Evolutionary conservation across 2,113 vertebrate species (phyloP), one percentile per base, ranked within the genome.

Genomic region (Pithys albifrons): DNA sequence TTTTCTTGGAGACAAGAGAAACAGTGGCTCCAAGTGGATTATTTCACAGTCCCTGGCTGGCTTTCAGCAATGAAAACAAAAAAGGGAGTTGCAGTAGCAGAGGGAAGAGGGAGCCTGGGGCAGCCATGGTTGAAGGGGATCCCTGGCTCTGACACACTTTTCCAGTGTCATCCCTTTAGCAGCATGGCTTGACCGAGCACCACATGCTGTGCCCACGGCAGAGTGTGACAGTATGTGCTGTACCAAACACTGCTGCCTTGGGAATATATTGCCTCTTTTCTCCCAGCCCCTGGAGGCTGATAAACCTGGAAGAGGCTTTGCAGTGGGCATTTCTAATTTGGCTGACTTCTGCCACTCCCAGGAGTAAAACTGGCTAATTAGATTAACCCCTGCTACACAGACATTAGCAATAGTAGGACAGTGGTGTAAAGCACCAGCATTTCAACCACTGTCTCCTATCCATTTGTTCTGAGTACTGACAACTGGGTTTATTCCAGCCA

Each of bases 1-100:
- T 94, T 96, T 72, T 93, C 96, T 89, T 92, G 93, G 92, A 89
- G 85, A 96, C 64, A 39, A 48, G 69, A 78, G 55, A 78, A 94
- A 52, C 69, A 64, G 79, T 49, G 52, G 70, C 57, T 94, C 70
- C 18, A 25, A 86, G 12, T 67, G 48, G 55, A 45, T 75, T 84
- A 37, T 84, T 92, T 57, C 52, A 33, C 49, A 54, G 31, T 27
- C n/a, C 37, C 33, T 84, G 69, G 51, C 72, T 52, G 37, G n/a
- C 61, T 92, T 94, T 85, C 90, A 92, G 72, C 57, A 65, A 43
- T 1, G 5, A 19, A 20, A 29, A n/a, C 19, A 25, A 33, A 14
- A 29, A 25, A 17, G 4, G 14, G 25, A 46, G 12, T 31, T 71
- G 65, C 2, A 0, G 54, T 62, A 72, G 71, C 41, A 61, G 87